Evolutionary conservation across 2,888 invertebrate genomes (phyloP).

Genomic region (Tribolium freemani): DNA sequence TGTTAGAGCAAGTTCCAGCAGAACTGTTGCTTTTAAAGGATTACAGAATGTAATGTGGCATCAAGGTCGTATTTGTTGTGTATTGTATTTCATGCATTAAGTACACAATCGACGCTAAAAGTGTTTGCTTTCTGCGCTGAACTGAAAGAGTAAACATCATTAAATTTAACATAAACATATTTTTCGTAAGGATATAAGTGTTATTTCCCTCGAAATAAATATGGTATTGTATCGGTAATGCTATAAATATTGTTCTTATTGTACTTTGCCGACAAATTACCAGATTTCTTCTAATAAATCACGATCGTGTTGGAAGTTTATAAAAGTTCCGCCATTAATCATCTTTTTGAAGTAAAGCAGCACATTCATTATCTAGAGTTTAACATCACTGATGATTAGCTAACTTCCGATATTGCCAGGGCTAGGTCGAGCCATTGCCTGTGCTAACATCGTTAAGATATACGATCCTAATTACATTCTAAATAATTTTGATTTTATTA

Average conservation of each 20-base stretch:
- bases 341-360: constrained; percentile 15
- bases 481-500: constrained; percentile 24
- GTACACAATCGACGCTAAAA: neutral
- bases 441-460: constrained; percentile 13
- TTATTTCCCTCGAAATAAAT: neutral
- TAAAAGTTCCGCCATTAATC: constrained; percentile 23
- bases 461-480: neutral
- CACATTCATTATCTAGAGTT: constrained; percentile 18
- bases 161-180: neutral
- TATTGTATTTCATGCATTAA: neutral
- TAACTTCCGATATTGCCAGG: constrained; percentile 9
- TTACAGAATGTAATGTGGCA: neutral
- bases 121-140: neutral
- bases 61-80: neutral
- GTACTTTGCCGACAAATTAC: constrained; percentile 3
- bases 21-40: neutral
- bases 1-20: no score
- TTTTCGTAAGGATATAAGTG: neutral
- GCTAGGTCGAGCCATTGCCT: neutral
- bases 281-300: constrained; percentile 14
- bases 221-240: neutral
- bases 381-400: constrained; percentile 11
- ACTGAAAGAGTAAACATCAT: neutral
- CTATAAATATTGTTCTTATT: neutral
- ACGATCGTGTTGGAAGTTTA: constrained; percentile 9